Percentiles rank a stretch among this genome's conserved stretches.
Conservation (phyloP, 2,888 invertebrate species). For the Limulus polyphemus region DNA sequence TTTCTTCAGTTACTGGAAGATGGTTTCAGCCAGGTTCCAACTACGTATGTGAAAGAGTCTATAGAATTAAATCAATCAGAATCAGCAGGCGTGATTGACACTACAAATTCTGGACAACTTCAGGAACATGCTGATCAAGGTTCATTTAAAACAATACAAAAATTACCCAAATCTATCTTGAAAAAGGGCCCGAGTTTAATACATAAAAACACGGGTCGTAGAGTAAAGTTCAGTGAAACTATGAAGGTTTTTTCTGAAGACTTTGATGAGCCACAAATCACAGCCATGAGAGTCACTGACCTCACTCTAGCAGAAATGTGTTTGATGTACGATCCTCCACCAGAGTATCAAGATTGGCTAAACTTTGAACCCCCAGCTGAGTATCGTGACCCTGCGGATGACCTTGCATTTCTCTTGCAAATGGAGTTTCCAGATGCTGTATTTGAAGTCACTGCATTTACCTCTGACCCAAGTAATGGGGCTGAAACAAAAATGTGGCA, state of each 20-base stretch:
- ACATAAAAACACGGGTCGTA: neutral
- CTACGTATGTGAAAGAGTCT: too few relatives aligned
- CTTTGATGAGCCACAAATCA: conserved; percentile 20
- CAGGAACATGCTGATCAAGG: too few relatives aligned
- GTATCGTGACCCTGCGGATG: conserved; percentile 19
- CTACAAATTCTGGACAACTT: too few relatives aligned
- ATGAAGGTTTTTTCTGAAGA: conserved; percentile 27
- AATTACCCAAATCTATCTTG: neutral
- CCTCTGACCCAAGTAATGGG: too few relatives aligned
- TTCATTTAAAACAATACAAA: neutral
- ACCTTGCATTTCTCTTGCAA: too few relatives aligned
- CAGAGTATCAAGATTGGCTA: conserved; percentile 23
- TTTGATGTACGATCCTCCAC: conserved; percentile 27
- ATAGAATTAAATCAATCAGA: too few relatives aligned
- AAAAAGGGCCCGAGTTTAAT: neutral
- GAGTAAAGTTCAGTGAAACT: conserved; percentile 26
- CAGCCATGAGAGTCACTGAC: conserved; percentile 22
- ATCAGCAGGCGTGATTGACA: too few relatives aligned
- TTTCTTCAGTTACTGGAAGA: too few relatives aligned
- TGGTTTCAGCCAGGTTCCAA: too few relatives aligned
- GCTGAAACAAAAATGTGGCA: too few relatives aligned
- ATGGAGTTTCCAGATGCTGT: too few relatives aligned
- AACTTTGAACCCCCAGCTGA: conserved; percentile 27
- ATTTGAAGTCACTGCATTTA: too few relatives aligned
- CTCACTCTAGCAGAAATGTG: conserved; percentile 21